These are phyloP conservation scores for Hydropsyche betteni DNA, from an alignment of 2,888 invertebrate species.

Conservation along the genomic window DNA sequence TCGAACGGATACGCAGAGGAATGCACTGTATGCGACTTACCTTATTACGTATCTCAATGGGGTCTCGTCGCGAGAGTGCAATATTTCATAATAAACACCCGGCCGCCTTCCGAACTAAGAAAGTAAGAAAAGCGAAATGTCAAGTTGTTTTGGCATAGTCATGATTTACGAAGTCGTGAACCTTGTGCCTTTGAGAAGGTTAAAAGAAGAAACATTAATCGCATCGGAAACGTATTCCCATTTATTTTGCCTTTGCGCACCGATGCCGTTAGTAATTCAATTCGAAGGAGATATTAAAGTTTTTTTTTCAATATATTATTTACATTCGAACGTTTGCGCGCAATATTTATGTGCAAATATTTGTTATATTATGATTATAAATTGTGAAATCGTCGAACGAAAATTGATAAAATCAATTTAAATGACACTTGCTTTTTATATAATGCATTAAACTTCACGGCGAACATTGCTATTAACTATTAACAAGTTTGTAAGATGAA, in stretches of 20 bases:
- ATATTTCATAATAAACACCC: slow-evolving; percentile 49
- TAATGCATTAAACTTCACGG: too few species aligned
- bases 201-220: slow-evolving; percentile 22
- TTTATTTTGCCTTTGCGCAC: not conserved
- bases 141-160: slow-evolving; percentile 51
- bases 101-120: slow-evolving; percentile 41
- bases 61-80: slow-evolving; percentile 43
- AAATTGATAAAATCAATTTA: too few species aligned
- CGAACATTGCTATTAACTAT: too few species aligned
- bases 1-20: slow-evolving; percentile 5
- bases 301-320: too few species aligned
- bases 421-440: too few species aligned
- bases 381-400: too few species aligned
- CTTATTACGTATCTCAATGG: slow-evolving; percentile 35
- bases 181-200: slow-evolving; percentile 29
- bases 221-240: slow-evolving; percentile 12
- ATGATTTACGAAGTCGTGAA: slow-evolving; percentile 49
- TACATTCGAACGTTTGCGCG: too few species aligned
- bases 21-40: slow-evolving; percentile 22
- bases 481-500: too few species aligned
- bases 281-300: not conserved
- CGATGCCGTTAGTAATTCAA: slow-evolving; percentile 1
- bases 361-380: too few species aligned
- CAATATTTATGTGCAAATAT: too few species aligned
- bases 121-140: slow-evolving; percentile 48